Base-by-base conservation (phyloP, 2,797 vertebrate genomes). In the Pteropus rufus region DNA sequence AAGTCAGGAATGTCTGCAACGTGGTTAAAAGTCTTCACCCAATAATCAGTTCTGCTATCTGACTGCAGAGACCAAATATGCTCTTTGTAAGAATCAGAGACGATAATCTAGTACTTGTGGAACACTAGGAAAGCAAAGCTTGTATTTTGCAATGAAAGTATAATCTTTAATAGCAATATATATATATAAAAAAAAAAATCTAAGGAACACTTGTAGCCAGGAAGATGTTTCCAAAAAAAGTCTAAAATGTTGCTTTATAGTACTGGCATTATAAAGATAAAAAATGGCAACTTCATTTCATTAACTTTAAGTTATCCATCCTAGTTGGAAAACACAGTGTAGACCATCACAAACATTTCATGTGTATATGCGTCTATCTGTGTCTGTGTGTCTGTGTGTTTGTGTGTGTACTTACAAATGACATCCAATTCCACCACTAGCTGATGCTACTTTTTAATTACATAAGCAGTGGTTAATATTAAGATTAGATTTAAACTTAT, bases 401-500 rank as follows among this genome's bases (percentile, higher is more conserved):
- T 23, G 10, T 10, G 7, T 73, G n/a, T 56, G 1, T 39, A 70
- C 64, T 95, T 92, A 58, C 94, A 81, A 93, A 69, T 46, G 83
- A 46, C 31, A 86, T 89, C 10, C 58, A 70, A 93, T 93, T 92
- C 67, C 19, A 4, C 36, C 52, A 62, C 77, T 54, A 46, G 95
- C 80, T 91, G 54, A 94, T 72, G 96, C 41, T 83, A 58, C n/a
- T 86, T 89, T 97, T 95, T 97, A 97, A 97, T 97, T 98, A 97
- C 93, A 97, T 92, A 97, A 95, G 96, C 91, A 97, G 64, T 95
- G 86, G 96, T 96, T 98, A 98, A 96, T 96, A 98, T 95, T 98
- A 97, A 98, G 96, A 97, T 97, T 97, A 97, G 94, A 91, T 97
- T 97, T 97, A 97, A 97, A 97, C 85, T 93, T 97, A 96, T 98